phyloP scores from a whole-genome alignment of 2,113 vertebrate species.

The Lophius piscatorius region DNA sequence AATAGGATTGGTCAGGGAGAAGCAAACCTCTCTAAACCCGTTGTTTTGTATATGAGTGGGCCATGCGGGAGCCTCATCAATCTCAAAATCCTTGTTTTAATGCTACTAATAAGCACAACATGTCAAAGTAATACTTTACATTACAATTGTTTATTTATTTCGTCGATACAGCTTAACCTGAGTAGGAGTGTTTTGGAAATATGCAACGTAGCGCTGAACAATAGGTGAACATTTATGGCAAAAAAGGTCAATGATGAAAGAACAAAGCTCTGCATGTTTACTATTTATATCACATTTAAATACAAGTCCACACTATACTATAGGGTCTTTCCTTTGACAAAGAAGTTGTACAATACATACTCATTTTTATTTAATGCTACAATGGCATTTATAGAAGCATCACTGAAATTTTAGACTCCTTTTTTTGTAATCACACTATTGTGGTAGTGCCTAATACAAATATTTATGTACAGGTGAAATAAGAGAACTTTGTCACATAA shows the following conservation, averaged over 20 bases:
- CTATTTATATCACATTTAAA: conserved; percentile 9
- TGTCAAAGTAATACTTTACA: background rate
- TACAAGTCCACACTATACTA: conserved; percentile 9
- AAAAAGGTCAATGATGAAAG: too few relatives aligned
- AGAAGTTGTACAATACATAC: background rate
- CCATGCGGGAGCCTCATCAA: background rate
- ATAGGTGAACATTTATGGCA: conserved; percentile 10
- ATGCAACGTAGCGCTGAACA: conserved; percentile 3
- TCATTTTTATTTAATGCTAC: conserved; percentile 17
- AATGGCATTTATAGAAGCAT: conserved; percentile 1
- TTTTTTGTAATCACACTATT: background rate
- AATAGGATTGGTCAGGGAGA: background rate
- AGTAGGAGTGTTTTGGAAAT: conserved; percentile 2
- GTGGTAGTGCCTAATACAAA: conserved; percentile 7
- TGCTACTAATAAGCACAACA: too few relatives aligned
- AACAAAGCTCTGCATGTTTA: background rate
- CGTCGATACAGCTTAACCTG: conserved; percentile 5
- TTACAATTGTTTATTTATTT: conserved; percentile 38
- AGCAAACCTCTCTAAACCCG: background rate
- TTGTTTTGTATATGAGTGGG: background rate
- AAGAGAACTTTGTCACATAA: background rate
- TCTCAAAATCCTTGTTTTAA: background rate
- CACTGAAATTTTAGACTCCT: background rate
- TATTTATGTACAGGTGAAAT: conserved; percentile 1
- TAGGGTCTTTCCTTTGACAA: background rate